These are phyloP conservation scores for Beris morrisii DNA, from an alignment of 2,888 invertebrate genomes.

Conservation along the genomic window DNA sequence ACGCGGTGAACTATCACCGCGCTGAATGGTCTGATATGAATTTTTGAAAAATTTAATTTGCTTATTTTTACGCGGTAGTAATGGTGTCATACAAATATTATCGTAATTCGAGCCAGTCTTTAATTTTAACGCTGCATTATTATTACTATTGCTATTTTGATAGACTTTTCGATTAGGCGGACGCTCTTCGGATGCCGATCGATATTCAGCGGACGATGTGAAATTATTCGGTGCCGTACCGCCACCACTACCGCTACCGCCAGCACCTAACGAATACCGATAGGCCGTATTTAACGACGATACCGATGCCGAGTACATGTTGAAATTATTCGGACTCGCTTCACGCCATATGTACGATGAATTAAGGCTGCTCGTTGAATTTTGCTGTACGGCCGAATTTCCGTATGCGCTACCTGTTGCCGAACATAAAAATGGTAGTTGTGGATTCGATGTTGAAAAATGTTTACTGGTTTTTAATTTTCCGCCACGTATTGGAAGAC, in stretches of 20 bases:
- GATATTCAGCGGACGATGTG: slow-evolving; percentile 39
- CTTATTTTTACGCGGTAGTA: slow-evolving; percentile 54
- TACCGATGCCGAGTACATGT: slow-evolving; percentile 55
- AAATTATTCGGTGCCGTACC: slow-evolving; percentile 42
- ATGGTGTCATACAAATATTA: slow-evolving; percentile 54
- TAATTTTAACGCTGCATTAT: slow-evolving; percentile 37
- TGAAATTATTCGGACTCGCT: slow-evolving; percentile 56
- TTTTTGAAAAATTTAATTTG: slow-evolving; percentile 43
- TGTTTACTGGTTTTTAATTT: slow-evolving; percentile 57
- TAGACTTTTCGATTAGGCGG: slow-evolving; percentile 30
- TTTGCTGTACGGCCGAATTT: slow-evolving; percentile 47
- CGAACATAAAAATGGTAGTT: slow-evolving; percentile 53
- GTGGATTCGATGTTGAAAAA: slow-evolving; percentile 57
- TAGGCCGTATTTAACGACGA: slow-evolving; percentile 52
- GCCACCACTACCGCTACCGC: slow-evolving; percentile 39
- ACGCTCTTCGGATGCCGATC: slow-evolving; percentile 41
- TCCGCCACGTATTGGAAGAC: slow-evolving; percentile 56
- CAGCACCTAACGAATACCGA: slow-evolving; percentile 47
- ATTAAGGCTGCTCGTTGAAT: slow-evolving; percentile 52
- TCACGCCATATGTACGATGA: slow-evolving; percentile 58
- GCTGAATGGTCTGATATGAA: slow-evolving; percentile 31
- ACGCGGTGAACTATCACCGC: slow-evolving; percentile 23
- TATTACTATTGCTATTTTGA: slow-evolving; percentile 8
- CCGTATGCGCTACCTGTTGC: slow-evolving; percentile 37
- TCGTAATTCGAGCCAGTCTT: slow-evolving; percentile 56